phyloP scores from a whole-genome alignment of 2,797 vertebrate species.

The Botia kubotai region DNA sequence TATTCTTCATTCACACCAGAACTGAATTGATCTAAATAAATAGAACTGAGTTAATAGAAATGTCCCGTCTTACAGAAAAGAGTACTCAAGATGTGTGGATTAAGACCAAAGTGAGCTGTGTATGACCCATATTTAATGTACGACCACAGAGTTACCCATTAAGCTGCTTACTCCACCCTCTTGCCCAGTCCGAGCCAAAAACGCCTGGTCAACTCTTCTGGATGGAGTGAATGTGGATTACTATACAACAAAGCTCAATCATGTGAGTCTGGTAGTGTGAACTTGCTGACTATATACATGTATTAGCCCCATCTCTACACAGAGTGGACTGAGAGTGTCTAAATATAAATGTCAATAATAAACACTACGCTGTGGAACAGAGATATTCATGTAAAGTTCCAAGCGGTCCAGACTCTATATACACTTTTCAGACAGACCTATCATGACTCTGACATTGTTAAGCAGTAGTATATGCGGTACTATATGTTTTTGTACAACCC shows the following conservation, averaged over 20 bases:
- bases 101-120: background rate
- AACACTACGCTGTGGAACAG: background rate
- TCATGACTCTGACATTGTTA: too few species aligned
- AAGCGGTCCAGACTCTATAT: background rate
- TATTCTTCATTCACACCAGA: background rate
- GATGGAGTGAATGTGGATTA: slow-evolving; percentile 56
- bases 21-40: background rate
- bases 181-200: slow-evolving; percentile 11
- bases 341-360: slow-evolving; percentile 8
- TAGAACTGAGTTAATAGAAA: background rate
- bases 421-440: too few species aligned
- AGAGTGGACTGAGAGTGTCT: slow-evolving; percentile 10
- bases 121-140: slow-evolving; percentile 36
- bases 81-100: background rate
- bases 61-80: background rate
- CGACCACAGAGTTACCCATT: slow-evolving; percentile 6
- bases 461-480: too few species aligned
- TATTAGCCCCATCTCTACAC: slow-evolving; percentile 38
- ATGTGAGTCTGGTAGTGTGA: slow-evolving; percentile 57
- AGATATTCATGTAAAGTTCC: background rate
- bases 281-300: slow-evolving; percentile 3
- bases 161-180: slow-evolving; percentile 37
- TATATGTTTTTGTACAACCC: too few species aligned
- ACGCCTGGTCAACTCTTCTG: background rate
- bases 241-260: slow-evolving; percentile 58